Evolutionary conservation across 2,888 invertebrate species (phyloP), one percentile per base, ranked within the genome.

Genomic region (Scaptomyza polygonia): DNA sequence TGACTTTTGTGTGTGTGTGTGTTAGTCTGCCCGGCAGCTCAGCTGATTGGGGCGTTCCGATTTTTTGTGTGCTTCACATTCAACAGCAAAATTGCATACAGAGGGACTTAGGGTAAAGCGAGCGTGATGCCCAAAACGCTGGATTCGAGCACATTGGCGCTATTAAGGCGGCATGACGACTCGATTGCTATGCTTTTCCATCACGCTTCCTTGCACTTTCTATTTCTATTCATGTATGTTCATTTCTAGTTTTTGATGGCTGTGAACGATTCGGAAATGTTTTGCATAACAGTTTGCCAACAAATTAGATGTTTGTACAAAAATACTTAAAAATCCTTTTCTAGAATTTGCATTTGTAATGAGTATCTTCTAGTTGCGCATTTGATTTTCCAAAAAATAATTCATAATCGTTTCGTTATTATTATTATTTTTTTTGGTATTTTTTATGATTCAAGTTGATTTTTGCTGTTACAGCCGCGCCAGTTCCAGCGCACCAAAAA

Each of bases 381-480:
- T 1, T 5, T 27, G 30, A 52, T 1, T 5, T 27, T 14, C 44
- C 4, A 8, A 7, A 9, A 12, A 14, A 29, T 12, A 12, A 8
- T 6, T 6, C 18, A 25, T 25, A 25, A 25, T 25, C 1, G 25
- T 25, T 25, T 25, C 1, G 3, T 21, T 21, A n/a, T 21, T 21
- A 21, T 21, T n/a, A n/a, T 21, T 14, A 5, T 18, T 25, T 67
- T n/a, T 18, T 34, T 34, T 6, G 1, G 12, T 4, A 12, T 54
- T 45, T 59, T 16, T 49, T 49, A 40, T 16, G 40, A 9, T 16
- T 39, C 16, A 16, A 42, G 32, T 18, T 47, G 49, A 51, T 57
- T 39, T 55, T 58, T 56, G 74, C 65, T 73, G 45, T 49, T 55
- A 53, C 74, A 73, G 65, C 65, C 66, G 66, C 25, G 55, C 55